phyloP scores from a whole-genome alignment of 1,140 invertebrate species.

The Drosophila sp. region DNA sequence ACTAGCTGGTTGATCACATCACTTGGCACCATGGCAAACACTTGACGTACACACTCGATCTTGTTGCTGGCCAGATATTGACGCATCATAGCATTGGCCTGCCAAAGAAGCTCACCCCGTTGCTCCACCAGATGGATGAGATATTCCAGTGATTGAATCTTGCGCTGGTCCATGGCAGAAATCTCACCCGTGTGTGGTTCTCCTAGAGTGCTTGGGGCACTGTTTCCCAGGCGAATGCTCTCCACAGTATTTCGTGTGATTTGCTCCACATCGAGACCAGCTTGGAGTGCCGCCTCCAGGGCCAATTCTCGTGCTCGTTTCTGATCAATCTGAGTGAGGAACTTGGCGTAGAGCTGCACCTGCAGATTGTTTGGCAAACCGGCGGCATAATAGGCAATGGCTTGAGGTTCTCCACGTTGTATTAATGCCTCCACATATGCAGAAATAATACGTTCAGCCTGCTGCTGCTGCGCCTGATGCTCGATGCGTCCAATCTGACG shows the following conservation, averaged over 20 bases:
- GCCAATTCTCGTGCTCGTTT: conserved; percentile 86
- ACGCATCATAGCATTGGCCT: conserved; percentile 95
- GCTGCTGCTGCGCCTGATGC: conserved; percentile 87
- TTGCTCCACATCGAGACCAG: conserved; percentile 92
- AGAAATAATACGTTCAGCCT: conserved; percentile 90
- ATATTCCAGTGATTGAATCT: conserved; percentile 95
- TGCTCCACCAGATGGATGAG: conserved; percentile 92
- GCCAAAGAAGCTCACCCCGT: conserved; percentile 91
- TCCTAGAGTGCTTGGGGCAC: conserved; percentile 54
- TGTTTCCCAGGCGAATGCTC: conserved; percentile 86
- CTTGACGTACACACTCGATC: conserved; percentile 88
- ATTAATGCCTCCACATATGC: conserved; percentile 90
- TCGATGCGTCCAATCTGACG: conserved; percentile 90
- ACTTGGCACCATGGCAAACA: conserved; percentile 88
- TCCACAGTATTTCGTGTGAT: conserved; percentile 94
- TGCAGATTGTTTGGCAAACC: conserved; percentile 90
- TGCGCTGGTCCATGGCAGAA: conserved; percentile 66
- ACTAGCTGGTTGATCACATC: conserved; percentile 88
- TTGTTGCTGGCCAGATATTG: conserved; percentile 90
- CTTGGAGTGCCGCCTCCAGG: conserved; percentile 88
- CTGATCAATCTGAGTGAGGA: conserved; percentile 88
- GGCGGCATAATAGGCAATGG: conserved; percentile 94
- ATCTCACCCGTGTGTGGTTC: conserved; percentile 58
- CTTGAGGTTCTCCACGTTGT: conserved; percentile 89
- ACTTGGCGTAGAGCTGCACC: conserved; percentile 91